Base-by-base conservation (phyloP, 2,888 invertebrate genomes). In the Tenthredo distinguenda region DNA sequence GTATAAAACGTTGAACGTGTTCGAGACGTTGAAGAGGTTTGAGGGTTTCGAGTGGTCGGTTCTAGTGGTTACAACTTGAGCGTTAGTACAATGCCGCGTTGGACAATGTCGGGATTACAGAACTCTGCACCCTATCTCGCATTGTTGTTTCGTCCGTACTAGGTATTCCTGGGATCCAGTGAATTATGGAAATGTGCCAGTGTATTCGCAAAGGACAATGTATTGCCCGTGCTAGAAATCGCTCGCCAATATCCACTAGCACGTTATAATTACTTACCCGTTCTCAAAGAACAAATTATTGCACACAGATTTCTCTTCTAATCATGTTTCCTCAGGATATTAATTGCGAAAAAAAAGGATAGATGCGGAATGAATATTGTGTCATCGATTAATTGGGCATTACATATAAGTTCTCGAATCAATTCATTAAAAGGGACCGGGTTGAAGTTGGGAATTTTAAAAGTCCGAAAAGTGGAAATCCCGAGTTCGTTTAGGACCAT, bases 71-170 rank as follows among this genome's bases (percentile, higher is more conserved):
- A 62, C 79, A 81, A 62, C 58, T 62, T 40, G 58, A 81, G 34
- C 79, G 21, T 81, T 40, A 26, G 58, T 34, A 81, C 79, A 81
- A 81, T 81, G 58, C 79, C 37, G 40, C 10, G 62, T 58, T 21
- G 58, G 79, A 81, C 79, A 81, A 81, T 81, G 79, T 81, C 62
- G 37, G 79, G 79, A 62, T 81, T 81, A 81, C 79, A 40, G 40
- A 37, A 21, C 62, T 62, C 79, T 34, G 43, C 74, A 40, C 58
- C 79, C 79, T 62, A 62, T 79, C 79, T 81, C 31, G 79, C 79
- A 58, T 81, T 58, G 79, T 81, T 62, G 79, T 58, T 81, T 62
- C 79, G 18, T 15, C 37, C n/a, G 40, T 6, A 58, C 15, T 81
- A 3, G n/a, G 76, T 26, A 77, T 81, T 40, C 37, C 3, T 40